Evolutionary conservation across 2,888 invertebrate species (phyloP), one percentile per base, ranked within the genome.

Genomic region (Loripinus fragilis): DNA sequence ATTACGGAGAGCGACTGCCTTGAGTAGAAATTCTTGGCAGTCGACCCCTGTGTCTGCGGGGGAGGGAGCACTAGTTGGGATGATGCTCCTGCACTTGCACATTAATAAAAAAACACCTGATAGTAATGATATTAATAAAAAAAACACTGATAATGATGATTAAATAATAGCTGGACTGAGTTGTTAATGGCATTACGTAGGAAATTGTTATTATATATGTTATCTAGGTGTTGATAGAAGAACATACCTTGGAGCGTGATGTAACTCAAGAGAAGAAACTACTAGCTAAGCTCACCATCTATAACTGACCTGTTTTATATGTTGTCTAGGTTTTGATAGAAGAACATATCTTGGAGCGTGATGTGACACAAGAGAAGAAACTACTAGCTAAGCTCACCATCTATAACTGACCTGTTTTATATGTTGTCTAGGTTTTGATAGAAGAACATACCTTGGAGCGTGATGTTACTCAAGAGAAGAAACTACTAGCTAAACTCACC

Each of bases 351-450:
- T 94, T 98, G 87, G 98, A 98, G 94, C 97, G 97, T 64, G 97
- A 97, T 90, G 94, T 96, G 89, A 95, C 96, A 15, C 95, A 95
- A 88, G 95, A 93, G 28, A 95, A 96, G 80, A 96, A 97, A 87
- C 97, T 97, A 94, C 96, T 96, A 93, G 97, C 97, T 91, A 97
- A 97, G 93, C 95, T 98, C 87, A 96, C 97, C 76, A 97, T 98
- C 93, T 95, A 96, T 83, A 97, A 97, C 94, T 95, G 97, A 93
- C 97, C 97, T 89, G 96, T 38, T 38, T 38, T 38, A 5, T 38
- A 38, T 12, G 12, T 38, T 5, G 5, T 5, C 12, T 45, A 91
- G 91, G 85, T 83, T 8, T 67, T 90, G 68, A 85, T 90, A 33
- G 91, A 91, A 71, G 91, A 91, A 71, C 89, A 90, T 42, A 96